A percentile compares a stretch with the other conserved stretches of the same genome.
These are phyloP conservation scores for Arge pagana DNA, from an alignment of 2,888 invertebrate species.

Conservation along the genomic window DNA sequence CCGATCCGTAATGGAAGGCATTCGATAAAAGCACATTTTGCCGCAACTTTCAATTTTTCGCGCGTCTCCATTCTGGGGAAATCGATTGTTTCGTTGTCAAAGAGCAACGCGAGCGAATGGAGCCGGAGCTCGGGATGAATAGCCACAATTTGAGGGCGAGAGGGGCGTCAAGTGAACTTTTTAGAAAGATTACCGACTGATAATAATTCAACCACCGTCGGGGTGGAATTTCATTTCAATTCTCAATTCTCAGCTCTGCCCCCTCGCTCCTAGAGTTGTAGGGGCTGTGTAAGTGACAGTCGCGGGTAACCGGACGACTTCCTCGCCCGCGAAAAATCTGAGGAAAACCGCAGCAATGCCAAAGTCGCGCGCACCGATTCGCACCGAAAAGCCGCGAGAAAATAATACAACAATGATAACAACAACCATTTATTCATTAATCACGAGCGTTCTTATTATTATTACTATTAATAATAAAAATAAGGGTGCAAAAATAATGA, in stretches of 20 bases:
- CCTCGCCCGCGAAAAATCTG: not conserved
- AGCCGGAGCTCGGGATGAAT: constrained; percentile 7
- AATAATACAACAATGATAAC: no score
- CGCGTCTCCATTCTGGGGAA: no score
- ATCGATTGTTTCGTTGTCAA: no score
- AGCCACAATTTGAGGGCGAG: constrained; percentile 12
- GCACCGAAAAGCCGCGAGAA: no score
- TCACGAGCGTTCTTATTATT: no score
- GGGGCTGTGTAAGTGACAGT: constrained; percentile 44
- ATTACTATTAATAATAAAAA: no score
- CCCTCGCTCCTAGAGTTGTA: constrained; percentile 16
- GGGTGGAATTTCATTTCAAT: constrained; percentile 45
- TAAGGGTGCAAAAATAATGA: no score
- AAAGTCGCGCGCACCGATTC: no score
- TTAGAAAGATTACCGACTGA: constrained; percentile 44
- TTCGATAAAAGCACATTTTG: no score
- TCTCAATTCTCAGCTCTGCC: constrained; percentile 28
- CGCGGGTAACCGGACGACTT: constrained; percentile 30
- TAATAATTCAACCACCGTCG: constrained; percentile 44
- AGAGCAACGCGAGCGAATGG: not conserved
- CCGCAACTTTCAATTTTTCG: no score
- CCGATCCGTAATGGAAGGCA: no score
- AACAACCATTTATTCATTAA: no score
- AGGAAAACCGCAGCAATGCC: not conserved
- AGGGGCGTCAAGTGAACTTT: constrained; percentile 34